A percentile compares a stretch with the other conserved stretches of the same genome.
These are phyloP conservation scores for Coenobita brevimanus DNA, from an alignment of 1,140 invertebrate genomes.

Conservation along the genomic window DNA sequence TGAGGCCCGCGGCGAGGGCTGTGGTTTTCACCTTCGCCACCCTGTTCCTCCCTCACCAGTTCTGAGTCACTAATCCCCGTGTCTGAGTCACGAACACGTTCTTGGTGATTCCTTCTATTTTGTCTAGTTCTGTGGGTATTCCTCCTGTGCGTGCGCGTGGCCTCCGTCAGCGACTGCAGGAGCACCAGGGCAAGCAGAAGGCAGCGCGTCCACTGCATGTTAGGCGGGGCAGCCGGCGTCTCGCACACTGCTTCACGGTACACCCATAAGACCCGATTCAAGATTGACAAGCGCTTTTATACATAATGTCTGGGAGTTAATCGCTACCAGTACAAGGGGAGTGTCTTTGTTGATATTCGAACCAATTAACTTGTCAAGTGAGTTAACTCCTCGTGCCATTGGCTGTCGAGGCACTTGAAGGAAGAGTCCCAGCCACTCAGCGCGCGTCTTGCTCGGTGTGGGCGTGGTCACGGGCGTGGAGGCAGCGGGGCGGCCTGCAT, in stretches of 20 bases:
- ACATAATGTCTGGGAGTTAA: conserved; percentile 57
- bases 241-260: conserved; percentile 35
- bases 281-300: conserved; percentile 66
- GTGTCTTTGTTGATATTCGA: conserved; percentile 49
- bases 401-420: conserved; percentile 29
- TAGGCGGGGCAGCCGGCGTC: neutral
- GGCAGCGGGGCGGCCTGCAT: conserved; percentile 29
- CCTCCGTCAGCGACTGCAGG: conserved; percentile 49
- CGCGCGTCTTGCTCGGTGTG: neutral
- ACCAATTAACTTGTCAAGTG: conserved; percentile 63
- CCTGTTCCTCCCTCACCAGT: no score
- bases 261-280: conserved; percentile 56
- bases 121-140: conserved; percentile 6
- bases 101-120: conserved; percentile 8
- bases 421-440: conserved; percentile 30
- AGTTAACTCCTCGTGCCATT: conserved; percentile 45
- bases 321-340: conserved; percentile 43
- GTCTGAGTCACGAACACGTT: neutral
- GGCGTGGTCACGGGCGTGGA: conserved; percentile 35
- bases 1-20: no score
- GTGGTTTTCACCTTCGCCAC: no score
- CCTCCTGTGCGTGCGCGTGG: conserved; percentile 1
- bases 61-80: neutral
- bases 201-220: conserved; percentile 48
- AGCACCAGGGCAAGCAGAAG: conserved; percentile 34